Percentiles rank a stretch among this genome's conserved stretches.
Conservation (phyloP, 1,140 invertebrate genomes). For the Thaumetopoea pityocampa region DNA sequence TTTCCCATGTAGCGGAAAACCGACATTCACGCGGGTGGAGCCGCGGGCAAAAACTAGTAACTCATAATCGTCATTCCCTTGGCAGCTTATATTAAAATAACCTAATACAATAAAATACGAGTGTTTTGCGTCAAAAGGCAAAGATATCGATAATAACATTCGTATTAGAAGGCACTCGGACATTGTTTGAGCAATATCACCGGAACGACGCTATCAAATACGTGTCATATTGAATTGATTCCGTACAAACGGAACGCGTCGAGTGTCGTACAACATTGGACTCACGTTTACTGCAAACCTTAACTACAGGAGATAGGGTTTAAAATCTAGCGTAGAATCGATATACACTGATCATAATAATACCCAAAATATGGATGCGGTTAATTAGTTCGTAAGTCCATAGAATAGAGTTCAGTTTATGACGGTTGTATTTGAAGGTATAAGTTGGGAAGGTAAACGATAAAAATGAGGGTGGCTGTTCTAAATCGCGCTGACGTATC, state of each 20-base stretch:
- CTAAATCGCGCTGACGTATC: slow-evolving; percentile 65
- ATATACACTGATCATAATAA: slow-evolving; percentile 7
- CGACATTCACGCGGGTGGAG: too few relatives aligned
- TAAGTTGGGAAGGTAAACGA: slow-evolving; percentile 26
- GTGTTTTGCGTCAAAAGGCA: too few relatives aligned
- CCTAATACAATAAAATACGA: too few relatives aligned
- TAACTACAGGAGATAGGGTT: background rate
- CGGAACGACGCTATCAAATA: slow-evolving; percentile 52
- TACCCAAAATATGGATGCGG: background rate
- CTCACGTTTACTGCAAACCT: background rate
- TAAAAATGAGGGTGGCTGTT: slow-evolving; percentile 60
- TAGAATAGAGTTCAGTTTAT: slow-evolving; percentile 15
- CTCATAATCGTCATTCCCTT: too few relatives aligned
- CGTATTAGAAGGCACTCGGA: slow-evolving; percentile 15
- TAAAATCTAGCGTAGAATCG: background rate
- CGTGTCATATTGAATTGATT: slow-evolving; percentile 59
- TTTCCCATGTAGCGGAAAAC: too few relatives aligned
- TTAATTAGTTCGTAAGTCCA: background rate
- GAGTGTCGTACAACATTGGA: slow-evolving; percentile 3
- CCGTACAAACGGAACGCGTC: slow-evolving; percentile 3
- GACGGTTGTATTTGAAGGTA: background rate
- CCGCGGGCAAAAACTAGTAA: too few relatives aligned
- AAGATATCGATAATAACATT: slow-evolving; percentile 4
- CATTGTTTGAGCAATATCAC: slow-evolving; percentile 30
- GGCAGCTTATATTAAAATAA: too few relatives aligned